Percentiles rank a stretch among this genome's conserved stretches.
Conservation (phyloP, 2,888 invertebrate species). For the Teinopalpus imperialis region DNA sequence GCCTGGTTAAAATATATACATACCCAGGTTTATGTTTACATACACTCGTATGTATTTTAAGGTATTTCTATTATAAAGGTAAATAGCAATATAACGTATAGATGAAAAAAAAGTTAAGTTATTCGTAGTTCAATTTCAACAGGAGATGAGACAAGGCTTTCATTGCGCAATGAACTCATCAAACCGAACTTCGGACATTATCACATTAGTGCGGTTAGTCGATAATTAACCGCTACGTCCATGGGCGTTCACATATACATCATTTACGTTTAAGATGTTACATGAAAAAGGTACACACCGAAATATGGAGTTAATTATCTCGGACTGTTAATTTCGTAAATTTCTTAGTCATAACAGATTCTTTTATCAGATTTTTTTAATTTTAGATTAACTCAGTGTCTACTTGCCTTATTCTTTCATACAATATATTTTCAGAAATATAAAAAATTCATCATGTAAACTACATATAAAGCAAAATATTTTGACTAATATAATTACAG, state of each 20-base stretch:
- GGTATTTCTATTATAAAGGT: too few species aligned
- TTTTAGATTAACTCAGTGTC: too few species aligned
- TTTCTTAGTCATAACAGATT: slow-evolving; percentile 63
- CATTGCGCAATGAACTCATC: slow-evolving; percentile 72
- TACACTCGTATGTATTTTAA: too few species aligned
- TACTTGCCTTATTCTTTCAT: too few species aligned
- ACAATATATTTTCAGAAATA: too few species aligned
- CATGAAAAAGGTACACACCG: slow-evolving; percentile 52
- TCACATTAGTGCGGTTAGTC: slow-evolving; percentile 63
- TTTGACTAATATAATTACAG: too few species aligned
- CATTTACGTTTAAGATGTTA: slow-evolving; percentile 78
- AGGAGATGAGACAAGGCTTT: slow-evolving; percentile 38
- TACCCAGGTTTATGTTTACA: too few species aligned
- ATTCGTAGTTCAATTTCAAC: slow-evolving; percentile 46
- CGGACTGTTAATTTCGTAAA: slow-evolving; percentile 59
- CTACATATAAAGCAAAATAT: too few species aligned
- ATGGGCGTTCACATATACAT: slow-evolving; percentile 75
- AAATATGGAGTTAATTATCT: slow-evolving; percentile 54
- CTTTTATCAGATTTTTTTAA: slow-evolving; percentile 58
- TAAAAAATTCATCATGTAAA: too few species aligned
- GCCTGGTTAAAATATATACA: too few species aligned
- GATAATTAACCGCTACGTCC: slow-evolving; percentile 68
- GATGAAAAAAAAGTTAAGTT: too few species aligned
- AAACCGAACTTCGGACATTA: slow-evolving; percentile 66
- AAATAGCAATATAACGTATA: too few species aligned